These are phyloP conservation scores for Lymantria monacha DNA, from an alignment of 2,888 invertebrate species.

Conservation along the genomic window DNA sequence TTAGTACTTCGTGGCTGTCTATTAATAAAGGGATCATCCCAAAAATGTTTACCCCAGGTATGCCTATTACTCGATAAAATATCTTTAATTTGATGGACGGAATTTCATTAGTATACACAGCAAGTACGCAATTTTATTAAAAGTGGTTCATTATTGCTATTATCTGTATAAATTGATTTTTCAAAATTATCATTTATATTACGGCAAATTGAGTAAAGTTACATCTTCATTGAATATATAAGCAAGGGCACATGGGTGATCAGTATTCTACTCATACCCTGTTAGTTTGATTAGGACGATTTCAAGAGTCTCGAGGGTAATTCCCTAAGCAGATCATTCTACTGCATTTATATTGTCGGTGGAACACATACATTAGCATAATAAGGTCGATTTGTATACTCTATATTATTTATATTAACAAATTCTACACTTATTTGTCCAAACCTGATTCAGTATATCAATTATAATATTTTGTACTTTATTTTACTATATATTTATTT, in stretches of 20 bases:
- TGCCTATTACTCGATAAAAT: constrained; percentile 3
- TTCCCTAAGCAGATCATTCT: constrained; percentile 69
- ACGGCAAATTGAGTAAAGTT: background rate
- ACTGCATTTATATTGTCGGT: constrained; percentile 63
- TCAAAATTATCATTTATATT: background rate
- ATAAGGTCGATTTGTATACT: constrained; percentile 49
- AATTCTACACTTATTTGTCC: background rate
- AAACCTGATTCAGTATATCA: too few species aligned
- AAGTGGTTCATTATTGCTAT: constrained; percentile 5
- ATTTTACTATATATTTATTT: too few species aligned
- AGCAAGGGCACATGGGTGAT: constrained; percentile 29
- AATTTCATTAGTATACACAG: constrained; percentile 1
- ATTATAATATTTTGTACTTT: too few species aligned
- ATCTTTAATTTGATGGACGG: constrained; percentile 6
- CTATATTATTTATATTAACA: background rate
- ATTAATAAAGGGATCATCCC: background rate
- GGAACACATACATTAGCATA: constrained; percentile 66
- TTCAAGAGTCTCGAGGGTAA: constrained; percentile 56
- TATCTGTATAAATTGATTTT: background rate
- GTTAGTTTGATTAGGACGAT: constrained; percentile 60
- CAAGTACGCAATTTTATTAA: constrained; percentile 37
- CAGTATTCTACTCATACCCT: constrained; percentile 59
- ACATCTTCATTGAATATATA: background rate
- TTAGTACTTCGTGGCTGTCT: background rate
- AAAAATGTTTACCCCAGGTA: constrained; percentile 5